phyloP scores from a whole-genome alignment of 2,113 vertebrate genomes.

The Zeus faber region DNA sequence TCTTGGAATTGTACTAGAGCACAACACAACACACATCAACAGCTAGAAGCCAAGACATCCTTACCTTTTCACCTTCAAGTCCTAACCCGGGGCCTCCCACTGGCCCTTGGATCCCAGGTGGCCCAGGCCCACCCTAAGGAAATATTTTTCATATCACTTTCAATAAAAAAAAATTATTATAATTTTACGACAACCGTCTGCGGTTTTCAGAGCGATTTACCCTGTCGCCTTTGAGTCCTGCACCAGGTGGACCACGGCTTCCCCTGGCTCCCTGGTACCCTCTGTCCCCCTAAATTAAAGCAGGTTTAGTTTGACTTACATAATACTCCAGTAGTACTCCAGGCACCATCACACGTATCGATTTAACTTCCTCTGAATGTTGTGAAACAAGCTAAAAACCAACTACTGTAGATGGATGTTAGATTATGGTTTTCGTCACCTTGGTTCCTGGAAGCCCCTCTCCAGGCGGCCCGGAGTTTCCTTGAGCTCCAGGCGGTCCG shows the following conservation, averaged over 20 bases:
- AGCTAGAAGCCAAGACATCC: too few species aligned
- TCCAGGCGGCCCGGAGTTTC: constrained; percentile 75
- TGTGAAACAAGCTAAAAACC: background rate
- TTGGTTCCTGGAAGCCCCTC: constrained; percentile 84
- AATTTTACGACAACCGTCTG: too few species aligned
- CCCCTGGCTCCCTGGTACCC: constrained; percentile 78
- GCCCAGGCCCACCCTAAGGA: background rate
- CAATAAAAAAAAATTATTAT: background rate
- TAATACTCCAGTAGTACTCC: too few species aligned
- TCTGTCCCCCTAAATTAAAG: constrained; percentile 81
- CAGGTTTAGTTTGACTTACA: background rate
- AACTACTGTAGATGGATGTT: too few species aligned
- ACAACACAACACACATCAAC: too few species aligned
- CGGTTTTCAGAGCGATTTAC: constrained; percentile 48
- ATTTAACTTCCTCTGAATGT: too few species aligned
- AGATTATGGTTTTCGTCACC: too few species aligned
- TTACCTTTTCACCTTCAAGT: constrained; percentile 75
- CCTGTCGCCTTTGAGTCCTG: constrained; percentile 84
- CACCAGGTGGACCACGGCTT: constrained; percentile 69
- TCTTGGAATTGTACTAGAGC: too few species aligned
- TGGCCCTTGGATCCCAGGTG: constrained; percentile 76
- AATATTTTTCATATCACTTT: background rate
- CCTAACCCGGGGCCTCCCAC: constrained; percentile 64
- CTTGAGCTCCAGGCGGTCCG: constrained; percentile 74
- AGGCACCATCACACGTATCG: too few species aligned